These are phyloP conservation scores for Microtus richardsoni DNA, from an alignment of 2,113 vertebrate species.

Conservation along the genomic window DNA sequence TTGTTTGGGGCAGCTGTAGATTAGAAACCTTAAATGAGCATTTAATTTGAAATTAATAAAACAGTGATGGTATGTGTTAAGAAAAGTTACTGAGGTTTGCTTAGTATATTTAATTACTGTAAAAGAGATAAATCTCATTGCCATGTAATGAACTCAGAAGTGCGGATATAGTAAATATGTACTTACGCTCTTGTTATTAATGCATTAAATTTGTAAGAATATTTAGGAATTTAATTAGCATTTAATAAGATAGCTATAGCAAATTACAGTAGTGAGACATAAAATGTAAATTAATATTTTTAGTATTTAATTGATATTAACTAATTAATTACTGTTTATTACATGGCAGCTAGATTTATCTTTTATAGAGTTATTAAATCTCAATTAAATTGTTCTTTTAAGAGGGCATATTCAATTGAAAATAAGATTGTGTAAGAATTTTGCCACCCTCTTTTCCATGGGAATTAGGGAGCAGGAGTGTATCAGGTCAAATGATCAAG, in stretches of 20 bases:
- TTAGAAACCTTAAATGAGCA: slow-evolving; percentile 87
- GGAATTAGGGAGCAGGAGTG: slow-evolving; percentile 51
- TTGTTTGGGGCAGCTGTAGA: slow-evolving; percentile 86
- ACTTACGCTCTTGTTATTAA: slow-evolving; percentile 91
- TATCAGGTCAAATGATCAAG: slow-evolving; percentile 67
- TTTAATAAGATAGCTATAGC: slow-evolving; percentile 91
- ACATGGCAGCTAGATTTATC: slow-evolving; percentile 89
- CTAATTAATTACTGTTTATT: slow-evolving; percentile 92
- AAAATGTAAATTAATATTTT: slow-evolving; percentile 92
- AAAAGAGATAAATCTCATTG: slow-evolving; percentile 90
- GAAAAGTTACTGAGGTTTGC: slow-evolving; percentile 91
- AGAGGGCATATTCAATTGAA: slow-evolving; percentile 84
- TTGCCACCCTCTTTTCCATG: slow-evolving; percentile 75
- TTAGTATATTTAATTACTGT: slow-evolving; percentile 91
- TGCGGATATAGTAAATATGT: slow-evolving; percentile 92
- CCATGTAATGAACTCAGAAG: slow-evolving; percentile 90
- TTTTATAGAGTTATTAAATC: slow-evolving; percentile 89
- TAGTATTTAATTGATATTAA: slow-evolving; percentile 92
- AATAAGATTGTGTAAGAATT: slow-evolving; percentile 83
- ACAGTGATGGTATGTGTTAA: slow-evolving; percentile 89
- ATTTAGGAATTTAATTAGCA: slow-evolving; percentile 93
- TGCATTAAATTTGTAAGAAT: slow-evolving; percentile 91
- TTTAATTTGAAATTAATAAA: slow-evolving; percentile 92
- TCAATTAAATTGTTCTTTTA: slow-evolving; percentile 88
- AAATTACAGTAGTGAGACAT: slow-evolving; percentile 89